Conservation (phyloP, 2,888 invertebrate genomes). For the Caenorhabditis auriculariae region DNA sequence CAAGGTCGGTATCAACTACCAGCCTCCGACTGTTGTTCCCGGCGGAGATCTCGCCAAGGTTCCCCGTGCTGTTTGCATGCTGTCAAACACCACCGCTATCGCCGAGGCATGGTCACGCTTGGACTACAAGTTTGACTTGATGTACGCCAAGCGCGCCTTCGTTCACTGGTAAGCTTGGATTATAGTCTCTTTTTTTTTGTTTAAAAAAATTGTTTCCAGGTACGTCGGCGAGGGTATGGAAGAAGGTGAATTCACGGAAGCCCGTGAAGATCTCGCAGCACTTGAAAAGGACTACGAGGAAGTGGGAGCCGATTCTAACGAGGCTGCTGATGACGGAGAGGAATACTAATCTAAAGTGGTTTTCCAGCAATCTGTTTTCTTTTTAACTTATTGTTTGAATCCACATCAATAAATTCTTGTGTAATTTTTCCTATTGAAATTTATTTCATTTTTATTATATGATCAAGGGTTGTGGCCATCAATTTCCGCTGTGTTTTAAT, state of each 20-base stretch:
- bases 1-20: constrained; percentile 61
- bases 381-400: neutral
- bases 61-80: constrained; percentile 78
- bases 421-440: no score
- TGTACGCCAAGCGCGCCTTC: constrained; percentile 50
- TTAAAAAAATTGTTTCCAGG: constrained; percentile 10
- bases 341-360: constrained; percentile 16
- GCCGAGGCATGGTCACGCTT: constrained; percentile 82
- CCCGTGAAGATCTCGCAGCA: constrained; percentile 53
- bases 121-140: constrained; percentile 71
- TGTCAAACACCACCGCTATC: constrained; percentile 41
- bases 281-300: constrained; percentile 50
- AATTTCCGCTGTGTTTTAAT: no score
- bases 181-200: neutral
- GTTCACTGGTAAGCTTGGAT: constrained; percentile 67
- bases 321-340: constrained; percentile 26
- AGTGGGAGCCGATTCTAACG: constrained; percentile 35
- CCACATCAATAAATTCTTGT: no score
- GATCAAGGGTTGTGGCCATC: no score
- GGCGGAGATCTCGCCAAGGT: constrained; percentile 79
- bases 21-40: constrained; percentile 77
- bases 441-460: no score
- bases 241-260: constrained; percentile 59
- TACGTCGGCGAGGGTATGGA: constrained; percentile 67
- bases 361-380: neutral